Evolutionary conservation across 2,888 invertebrate genomes (phyloP).

Genomic region (Eulithis prunata): DNA sequence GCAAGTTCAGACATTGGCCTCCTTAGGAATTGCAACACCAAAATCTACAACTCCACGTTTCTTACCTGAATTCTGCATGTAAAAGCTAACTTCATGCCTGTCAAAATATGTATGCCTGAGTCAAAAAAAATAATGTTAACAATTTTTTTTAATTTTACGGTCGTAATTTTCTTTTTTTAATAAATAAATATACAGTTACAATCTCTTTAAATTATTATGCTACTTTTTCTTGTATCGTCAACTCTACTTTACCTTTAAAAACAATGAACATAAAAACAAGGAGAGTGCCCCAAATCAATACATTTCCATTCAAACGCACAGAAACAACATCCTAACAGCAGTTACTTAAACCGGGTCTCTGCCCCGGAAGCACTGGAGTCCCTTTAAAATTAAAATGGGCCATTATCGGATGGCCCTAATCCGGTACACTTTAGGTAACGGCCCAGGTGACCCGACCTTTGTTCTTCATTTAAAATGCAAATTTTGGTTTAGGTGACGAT

Average conservation of each 20-base stretch:
- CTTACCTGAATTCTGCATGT: no score
- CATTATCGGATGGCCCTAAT: constrained; percentile 70
- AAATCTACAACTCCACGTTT: no score
- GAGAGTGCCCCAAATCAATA: constrained; percentile 13
- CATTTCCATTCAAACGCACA: constrained; percentile 34
- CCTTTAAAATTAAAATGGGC: constrained; percentile 65
- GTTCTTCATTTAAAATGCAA: constrained; percentile 60
- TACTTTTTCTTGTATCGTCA: no score
- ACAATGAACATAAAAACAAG: not conserved
- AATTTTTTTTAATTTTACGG: no score
- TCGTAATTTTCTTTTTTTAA: no score
- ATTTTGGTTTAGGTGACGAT: constrained; percentile 45
- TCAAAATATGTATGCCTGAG: no score
- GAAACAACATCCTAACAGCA: constrained; percentile 40
- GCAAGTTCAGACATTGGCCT: no score
- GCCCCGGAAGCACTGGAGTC: constrained; percentile 36
- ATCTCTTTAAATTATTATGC: no score
- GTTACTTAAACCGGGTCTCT: constrained; percentile 36
- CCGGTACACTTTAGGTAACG: constrained; percentile 59
- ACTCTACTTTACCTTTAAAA: constrained; percentile 2
- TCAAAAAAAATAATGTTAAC: no score
- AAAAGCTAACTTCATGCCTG: no score
- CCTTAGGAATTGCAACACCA: no score
- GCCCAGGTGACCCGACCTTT: constrained; percentile 64
- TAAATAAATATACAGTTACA: no score